Base-by-base conservation (phyloP, 2,888 invertebrate species). In the Phaonia tiefii region DNA sequence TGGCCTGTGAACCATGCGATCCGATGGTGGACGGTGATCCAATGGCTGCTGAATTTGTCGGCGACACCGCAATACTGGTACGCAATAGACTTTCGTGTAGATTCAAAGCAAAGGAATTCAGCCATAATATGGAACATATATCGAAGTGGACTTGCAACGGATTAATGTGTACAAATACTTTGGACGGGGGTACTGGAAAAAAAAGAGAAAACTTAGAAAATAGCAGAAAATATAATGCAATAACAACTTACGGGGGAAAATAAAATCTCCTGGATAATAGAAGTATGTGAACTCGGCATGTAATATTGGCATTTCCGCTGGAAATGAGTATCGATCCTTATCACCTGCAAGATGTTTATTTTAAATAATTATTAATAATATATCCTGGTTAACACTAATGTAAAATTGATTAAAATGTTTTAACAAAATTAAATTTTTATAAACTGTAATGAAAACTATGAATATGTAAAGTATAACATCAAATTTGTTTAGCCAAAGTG, bases 221-320 rank as follows among this genome's bases (percentile, higher is more conserved):
- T 11, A 17, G 31, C 3, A 65, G 2, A 37, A 58, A 22, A 1
- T 2, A 15, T 37, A 20, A 66, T 60, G 17, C 60, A 49, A 3
- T 26, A 11, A 31, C 2, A 49, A 87, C 93, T 93, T 92, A 97
- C 97, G 92, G 87, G 97, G 97, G 92, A 97, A 97, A 86, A 95
- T 95, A 75, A 95, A 93, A 87, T 97, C 97, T 56, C 96, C 97
- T 0, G 98, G 98, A 89, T 98, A 98, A 89, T 99, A 99, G 91
- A 97, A 99, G 89, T 97, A 97, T 0, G 98, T 98, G 84, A 98
- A 96, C 89, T 99, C 99, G 0, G 98, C 95, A 91, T 99, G 99
- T n/a, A 99, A 89, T 31, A 98, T 94, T 17, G 97, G 96, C 85
- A 97, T 95, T 88, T 98, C 98, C 10, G 95, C 95, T 0, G 99